Conservation (phyloP, 2,797 vertebrate species). For the Gallinago stenura region DNA sequence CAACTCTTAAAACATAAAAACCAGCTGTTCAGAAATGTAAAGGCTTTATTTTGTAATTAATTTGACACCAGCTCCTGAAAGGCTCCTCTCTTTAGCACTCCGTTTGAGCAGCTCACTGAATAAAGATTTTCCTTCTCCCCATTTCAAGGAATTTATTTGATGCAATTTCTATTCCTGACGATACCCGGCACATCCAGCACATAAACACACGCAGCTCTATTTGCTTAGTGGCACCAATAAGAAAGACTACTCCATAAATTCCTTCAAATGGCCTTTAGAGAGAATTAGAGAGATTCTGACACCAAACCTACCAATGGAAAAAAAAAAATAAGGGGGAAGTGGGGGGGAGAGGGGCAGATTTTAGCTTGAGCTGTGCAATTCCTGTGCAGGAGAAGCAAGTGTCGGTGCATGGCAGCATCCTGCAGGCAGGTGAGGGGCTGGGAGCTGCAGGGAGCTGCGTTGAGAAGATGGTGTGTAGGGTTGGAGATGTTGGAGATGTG, state of each 20-base stretch:
- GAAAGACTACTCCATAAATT: background rate
- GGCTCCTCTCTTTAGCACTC: conserved; percentile 32
- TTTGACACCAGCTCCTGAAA: conserved; percentile 57
- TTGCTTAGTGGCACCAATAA: background rate
- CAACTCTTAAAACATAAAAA: background rate
- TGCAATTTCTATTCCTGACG: background rate
- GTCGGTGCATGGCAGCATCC: accelerated
- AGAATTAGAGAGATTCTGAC: background rate
- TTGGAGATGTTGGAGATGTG: too few relatives aligned
- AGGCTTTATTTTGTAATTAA: conserved; percentile 76
- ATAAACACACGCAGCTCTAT: background rate
- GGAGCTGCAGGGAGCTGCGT: background rate
- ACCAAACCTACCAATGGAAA: background rate
- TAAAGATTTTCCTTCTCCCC: background rate
- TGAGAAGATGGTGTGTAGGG: accelerated
- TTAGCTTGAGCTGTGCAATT: background rate
- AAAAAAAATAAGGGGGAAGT: too few relatives aligned
- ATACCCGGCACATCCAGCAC: background rate
- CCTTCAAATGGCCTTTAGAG: background rate
- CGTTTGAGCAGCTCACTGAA: background rate
- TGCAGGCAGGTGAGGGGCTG: background rate
- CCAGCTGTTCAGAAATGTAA: conserved; percentile 68
- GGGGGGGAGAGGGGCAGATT: background rate
- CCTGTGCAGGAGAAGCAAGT: background rate
- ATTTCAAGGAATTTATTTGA: background rate